These are phyloP conservation scores for Turritopsis dohrnii DNA, from an alignment of 30 jellyfish, hydroid and myxozoan genomes.

Conservation along the genomic window DNA sequence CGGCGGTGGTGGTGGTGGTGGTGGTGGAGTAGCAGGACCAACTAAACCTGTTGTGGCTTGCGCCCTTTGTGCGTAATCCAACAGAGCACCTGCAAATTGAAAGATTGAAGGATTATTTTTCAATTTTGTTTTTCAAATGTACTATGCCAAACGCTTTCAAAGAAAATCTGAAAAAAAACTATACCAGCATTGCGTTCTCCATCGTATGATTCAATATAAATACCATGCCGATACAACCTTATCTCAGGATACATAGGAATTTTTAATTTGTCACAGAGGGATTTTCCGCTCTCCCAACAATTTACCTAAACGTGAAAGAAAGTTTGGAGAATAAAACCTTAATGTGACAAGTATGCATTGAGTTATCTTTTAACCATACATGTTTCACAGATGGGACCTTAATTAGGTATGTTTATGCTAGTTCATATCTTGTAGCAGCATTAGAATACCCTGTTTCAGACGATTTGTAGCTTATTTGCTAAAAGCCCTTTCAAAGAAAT, in stretches of 20 bases:
- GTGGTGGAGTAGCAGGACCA: slow-evolving; percentile 31
- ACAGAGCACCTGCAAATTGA: slow-evolving; percentile 19
- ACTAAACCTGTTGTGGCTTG: slow-evolving; percentile 40
- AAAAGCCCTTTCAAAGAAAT: too few relatives aligned
- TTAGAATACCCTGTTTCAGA: too few relatives aligned
- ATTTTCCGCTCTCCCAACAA: slow-evolving; percentile 82
- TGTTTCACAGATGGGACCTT: too few relatives aligned
- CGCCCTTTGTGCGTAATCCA: slow-evolving; percentile 40
- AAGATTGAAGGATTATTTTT: too few relatives aligned
- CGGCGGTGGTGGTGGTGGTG: slow-evolving; percentile 50
- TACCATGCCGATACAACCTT: slow-evolving; percentile 83
- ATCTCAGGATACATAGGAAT: slow-evolving; percentile 80
- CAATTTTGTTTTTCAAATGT: too few relatives aligned
- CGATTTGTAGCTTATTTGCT: too few relatives aligned
- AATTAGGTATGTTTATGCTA: too few relatives aligned
- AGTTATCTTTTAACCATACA: too few relatives aligned
- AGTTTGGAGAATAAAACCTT: not conserved
- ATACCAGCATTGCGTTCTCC: slow-evolving; percentile 94
- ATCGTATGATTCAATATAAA: slow-evolving; percentile 49
- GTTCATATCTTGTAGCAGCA: too few relatives aligned
- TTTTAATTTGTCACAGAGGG: slow-evolving; percentile 66
- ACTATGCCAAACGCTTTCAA: too few relatives aligned
- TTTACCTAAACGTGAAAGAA: slow-evolving; percentile 44
- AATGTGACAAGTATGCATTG: too few relatives aligned
- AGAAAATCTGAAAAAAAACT: too few relatives aligned